phyloP scores from a whole-genome alignment of 2,797 vertebrate species.

The Liparis tanakae region DNA sequence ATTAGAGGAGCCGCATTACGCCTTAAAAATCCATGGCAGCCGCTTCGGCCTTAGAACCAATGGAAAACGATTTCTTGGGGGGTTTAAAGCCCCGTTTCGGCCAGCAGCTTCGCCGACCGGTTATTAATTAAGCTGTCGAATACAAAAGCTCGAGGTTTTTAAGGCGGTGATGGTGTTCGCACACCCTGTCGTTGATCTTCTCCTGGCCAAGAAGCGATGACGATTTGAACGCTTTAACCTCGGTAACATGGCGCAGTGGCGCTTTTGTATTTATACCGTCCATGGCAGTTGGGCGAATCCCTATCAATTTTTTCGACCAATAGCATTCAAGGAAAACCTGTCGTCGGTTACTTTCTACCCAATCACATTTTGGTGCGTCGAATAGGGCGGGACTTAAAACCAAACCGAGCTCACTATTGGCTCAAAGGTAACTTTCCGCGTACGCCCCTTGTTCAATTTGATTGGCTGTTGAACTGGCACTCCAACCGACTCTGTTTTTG shows the following conservation, averaged over 20 bases:
- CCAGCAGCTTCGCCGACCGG: constrained; percentile 51
- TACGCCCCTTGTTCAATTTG: rapidly evolving
- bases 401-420: constrained; percentile 49
- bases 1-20: constrained; percentile 81
- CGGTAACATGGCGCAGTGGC: constrained; percentile 41
- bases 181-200: too few species aligned
- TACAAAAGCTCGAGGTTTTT: background rate
- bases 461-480: constrained; percentile 53
- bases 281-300: background rate
- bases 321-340: constrained; percentile 9
- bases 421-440: rapidly evolving
- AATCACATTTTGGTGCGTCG: constrained; percentile 49
- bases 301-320: constrained; percentile 48
- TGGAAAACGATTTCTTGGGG: background rate
- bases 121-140: rapidly evolving
- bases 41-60: constrained; percentile 56
- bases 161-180: background rate
- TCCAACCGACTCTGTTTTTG: background rate
- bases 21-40: constrained; percentile 84
- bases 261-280: constrained; percentile 49
- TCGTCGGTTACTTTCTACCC: background rate
- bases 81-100: background rate
- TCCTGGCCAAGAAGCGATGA: rapidly evolving
- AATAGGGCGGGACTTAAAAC: constrained; percentile 15
- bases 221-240: background rate